Percentiles rank a stretch among this genome's conserved stretches.
These are phyloP conservation scores for Crotophaga sulcirostris DNA, from an alignment of 2,113 vertebrate genomes.

Conservation along the genomic window DNA sequence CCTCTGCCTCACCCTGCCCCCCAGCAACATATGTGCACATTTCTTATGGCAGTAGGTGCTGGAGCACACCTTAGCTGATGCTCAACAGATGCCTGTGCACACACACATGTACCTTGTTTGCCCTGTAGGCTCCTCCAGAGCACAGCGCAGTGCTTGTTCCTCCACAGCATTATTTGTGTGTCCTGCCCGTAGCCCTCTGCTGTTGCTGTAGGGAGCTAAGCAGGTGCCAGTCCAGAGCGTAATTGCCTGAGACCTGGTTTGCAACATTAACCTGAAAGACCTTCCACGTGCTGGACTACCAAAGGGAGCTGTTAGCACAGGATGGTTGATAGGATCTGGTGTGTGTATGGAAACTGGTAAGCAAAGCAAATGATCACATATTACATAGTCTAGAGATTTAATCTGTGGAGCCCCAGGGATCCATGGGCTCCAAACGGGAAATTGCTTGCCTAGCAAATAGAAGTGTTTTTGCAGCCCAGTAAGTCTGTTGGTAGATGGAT, in stretches of 20 bases:
- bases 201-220: neutral
- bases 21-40: accelerated
- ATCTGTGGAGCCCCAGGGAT: neutral
- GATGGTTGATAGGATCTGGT: neutral
- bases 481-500: neutral
- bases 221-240: neutral
- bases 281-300: neutral
- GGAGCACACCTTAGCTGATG: neutral
- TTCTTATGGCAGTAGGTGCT: neutral
- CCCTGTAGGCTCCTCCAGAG: neutral
- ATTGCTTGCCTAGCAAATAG: neutral
- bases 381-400: neutral
- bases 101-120: neutral
- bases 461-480: neutral
- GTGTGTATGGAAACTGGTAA: neutral
- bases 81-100: neutral
- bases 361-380: neutral
- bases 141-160: neutral
- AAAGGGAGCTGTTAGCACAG: neutral
- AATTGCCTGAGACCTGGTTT: neutral
- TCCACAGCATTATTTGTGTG: neutral
- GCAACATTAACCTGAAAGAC: neutral
- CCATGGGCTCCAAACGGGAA: neutral
- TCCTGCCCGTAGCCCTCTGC: neutral
- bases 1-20: neutral